Evolutionary conservation across 2,888 invertebrate species (phyloP), one percentile per base, ranked within the genome.

Genomic region (Anaspis maculata): DNA sequence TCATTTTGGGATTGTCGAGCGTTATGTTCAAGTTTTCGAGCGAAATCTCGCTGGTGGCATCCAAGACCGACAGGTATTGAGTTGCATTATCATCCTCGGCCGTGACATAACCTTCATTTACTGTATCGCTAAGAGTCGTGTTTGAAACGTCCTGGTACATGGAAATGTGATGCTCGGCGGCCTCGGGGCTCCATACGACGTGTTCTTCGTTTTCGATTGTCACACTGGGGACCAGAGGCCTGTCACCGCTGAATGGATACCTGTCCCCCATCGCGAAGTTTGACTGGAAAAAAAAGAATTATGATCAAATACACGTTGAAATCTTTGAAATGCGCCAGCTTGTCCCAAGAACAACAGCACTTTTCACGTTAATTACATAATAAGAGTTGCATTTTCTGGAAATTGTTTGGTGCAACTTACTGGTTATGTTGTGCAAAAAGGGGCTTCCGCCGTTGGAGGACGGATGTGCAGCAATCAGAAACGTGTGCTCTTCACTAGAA

Each of bases 51-150:
- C 42, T 42, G n/a, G 56, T 45, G 3, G 49, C 41, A 30, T 62
- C 61, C 13, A 64, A 36, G 13, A 61, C 52, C 3, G 64, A 62
- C 30, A 61, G 53, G 44, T 63, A 64, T 31, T 57, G 57, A 9
- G 60, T 61, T 24, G 53, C 49, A 34, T 55, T 54, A 9, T 52
- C 54, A 11, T 52, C 59, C 27, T 50, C 46, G 6, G 59, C 58
- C 5, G 61, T 57, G 23, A 49, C 48, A 45, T 57, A 64, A 14
- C 46, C 47, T 31, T 62, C 62, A 39, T 52, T 57, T 10, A 55
- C 45, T 26, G 49, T 51, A 24, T 57, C 57, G n/a, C 47, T 47
- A 31, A 56, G 36, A 3, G 44, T 42, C 3, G 37, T 36, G 25
- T 45, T 39, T 5, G 9, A 5, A 5, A 9, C 9, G 13, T 34